Percentiles rank a stretch among this genome's conserved stretches.
Evolutionary conservation across 2,797 vertebrate species (phyloP).

Genomic region (Lateolabrax maculatus): DNA sequence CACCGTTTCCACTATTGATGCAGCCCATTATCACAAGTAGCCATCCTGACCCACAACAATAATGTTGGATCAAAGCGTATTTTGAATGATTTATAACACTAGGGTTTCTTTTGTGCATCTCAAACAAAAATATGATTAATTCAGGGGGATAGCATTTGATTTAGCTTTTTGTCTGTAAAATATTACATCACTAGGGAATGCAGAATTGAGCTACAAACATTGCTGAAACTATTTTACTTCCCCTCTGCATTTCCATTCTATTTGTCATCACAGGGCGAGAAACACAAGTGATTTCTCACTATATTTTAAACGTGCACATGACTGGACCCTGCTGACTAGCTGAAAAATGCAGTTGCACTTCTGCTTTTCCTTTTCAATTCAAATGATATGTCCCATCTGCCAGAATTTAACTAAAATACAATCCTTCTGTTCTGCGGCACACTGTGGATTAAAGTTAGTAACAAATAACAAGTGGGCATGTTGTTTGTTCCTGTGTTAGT

Average conservation of each 20-base stretch:
- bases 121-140: slow-evolving; percentile 52
- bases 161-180: slow-evolving; percentile 13
- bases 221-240: background rate
- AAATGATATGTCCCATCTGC: background rate
- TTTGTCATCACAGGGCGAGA: slow-evolving; percentile 22
- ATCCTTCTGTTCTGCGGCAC: background rate
- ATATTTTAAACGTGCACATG: background rate
- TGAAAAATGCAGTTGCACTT: background rate
- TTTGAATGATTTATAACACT: background rate
- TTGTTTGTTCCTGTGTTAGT: background rate
- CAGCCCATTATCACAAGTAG: background rate
- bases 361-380: background rate
- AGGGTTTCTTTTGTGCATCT: background rate
- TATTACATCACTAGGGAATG: slow-evolving; percentile 34
- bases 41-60: background rate
- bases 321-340: slow-evolving; percentile 15
- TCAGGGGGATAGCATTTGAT: background rate
- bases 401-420: background rate
- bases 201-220: slow-evolving; percentile 26
- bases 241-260: background rate
- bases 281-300: background rate
- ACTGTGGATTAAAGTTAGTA: background rate
- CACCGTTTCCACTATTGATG: background rate
- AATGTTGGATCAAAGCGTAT: background rate
- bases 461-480: slow-evolving; percentile 1